Conservation (phyloP, 2,113 vertebrate genomes). For the Pagrus major region DNA sequence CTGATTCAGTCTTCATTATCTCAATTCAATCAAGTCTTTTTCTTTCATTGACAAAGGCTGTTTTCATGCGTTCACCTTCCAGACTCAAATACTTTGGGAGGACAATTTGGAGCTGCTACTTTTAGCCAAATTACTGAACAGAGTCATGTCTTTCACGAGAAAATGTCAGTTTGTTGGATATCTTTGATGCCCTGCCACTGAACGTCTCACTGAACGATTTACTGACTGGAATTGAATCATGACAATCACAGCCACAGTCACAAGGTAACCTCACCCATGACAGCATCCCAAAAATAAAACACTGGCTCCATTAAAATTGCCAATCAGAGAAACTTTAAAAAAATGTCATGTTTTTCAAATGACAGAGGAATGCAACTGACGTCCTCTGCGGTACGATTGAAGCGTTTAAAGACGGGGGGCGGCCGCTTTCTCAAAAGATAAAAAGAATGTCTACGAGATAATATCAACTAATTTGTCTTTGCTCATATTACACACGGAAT, state of each 20-base stretch:
- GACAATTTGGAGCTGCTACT: slow-evolving; percentile 3
- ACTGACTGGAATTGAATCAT: slow-evolving; percentile 55
- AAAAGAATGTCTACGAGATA: slow-evolving; percentile 18
- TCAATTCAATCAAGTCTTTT: not conserved
- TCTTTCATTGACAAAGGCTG: slow-evolving; percentile 2
- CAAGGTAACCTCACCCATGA: slow-evolving; percentile 51
- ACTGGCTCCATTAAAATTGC: not conserved
- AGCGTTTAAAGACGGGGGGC: not conserved
- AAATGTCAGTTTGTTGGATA: not conserved
- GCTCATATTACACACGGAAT: slow-evolving; percentile 55
- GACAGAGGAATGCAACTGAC: not conserved
- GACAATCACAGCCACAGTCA: slow-evolving; percentile 54
- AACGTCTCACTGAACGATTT: slow-evolving; percentile 27
- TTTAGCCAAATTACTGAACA: slow-evolving; percentile 33
- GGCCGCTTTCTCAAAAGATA: not conserved
- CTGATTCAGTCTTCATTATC: not conserved
- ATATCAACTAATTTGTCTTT: slow-evolving; percentile 26
- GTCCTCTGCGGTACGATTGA: not conserved
- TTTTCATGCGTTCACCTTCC: slow-evolving; percentile 1
- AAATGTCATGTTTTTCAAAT: not conserved
- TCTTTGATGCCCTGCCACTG: slow-evolving; percentile 38
- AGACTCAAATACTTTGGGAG: not conserved
- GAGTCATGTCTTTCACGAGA: slow-evolving; percentile 5
- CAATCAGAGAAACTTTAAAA: not conserved
- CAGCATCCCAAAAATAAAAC: slow-evolving; percentile 58